Base-by-base conservation (phyloP, 2,113 vertebrate species). In the Solenodon paradoxus region DNA sequence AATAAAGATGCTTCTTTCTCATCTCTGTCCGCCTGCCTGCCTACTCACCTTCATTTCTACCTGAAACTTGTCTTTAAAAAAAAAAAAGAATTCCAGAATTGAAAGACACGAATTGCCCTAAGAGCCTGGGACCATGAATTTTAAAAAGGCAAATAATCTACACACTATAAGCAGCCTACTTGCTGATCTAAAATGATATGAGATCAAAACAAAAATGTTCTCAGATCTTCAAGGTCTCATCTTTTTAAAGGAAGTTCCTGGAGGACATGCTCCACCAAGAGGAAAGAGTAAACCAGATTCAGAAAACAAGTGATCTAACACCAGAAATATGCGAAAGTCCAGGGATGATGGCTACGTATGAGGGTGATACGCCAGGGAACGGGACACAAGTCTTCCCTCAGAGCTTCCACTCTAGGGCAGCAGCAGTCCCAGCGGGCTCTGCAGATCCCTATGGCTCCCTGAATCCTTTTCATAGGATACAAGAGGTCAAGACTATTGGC, bases 121-220 rank as follows among this genome's bases (percentile, higher is more conserved):
- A 94, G n/a, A 90, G 61, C 30, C 45, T 81, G 32, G 11, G 53
- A 94, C 51, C 92, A 86, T 51, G 4, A 94, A 42, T 92, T 79
- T 53, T 74, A 75, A 88, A 75, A 95, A 83, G 88, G n/a, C n/a
- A n/a, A n/a, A n/a, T n/a, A n/a, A n/a, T n/a, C n/a, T n/a, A n/a
- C n/a, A n/a, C n/a, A n/a, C n/a, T n/a, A n/a, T n/a, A n/a, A n/a
- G n/a, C n/a, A n/a, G n/a, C n/a, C n/a, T n/a, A n/a, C n/a, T n/a
- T n/a, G n/a, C n/a, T 71, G 64, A n/a, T 69, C 71, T 47, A 51
- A 19, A n/a, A 30, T 24, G 38, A 30, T 45, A 71, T 5, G 11
- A 94, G 40, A 90, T 53, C 57, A 92, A 35, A 95, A 92, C 47
- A 93, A 81, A 90, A 49, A 68, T 16, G 85, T 57, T 88, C 92